Conservation (phyloP, 1,140 invertebrate species). For the Drosophila tani region DNA sequence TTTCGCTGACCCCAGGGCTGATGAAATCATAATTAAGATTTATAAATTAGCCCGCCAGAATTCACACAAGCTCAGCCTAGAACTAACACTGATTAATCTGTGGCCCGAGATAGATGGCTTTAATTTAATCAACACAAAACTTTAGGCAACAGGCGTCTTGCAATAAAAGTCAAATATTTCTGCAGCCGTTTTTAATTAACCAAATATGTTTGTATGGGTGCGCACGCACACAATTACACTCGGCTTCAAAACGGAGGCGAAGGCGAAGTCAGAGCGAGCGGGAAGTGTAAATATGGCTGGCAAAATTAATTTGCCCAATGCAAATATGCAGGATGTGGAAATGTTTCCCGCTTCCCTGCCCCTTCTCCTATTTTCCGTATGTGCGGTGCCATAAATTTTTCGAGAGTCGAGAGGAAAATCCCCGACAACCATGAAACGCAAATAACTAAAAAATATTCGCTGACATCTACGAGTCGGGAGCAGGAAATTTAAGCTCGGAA, state of each 20-base stretch:
- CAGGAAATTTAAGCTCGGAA: conserved; percentile 23
- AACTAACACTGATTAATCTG: conserved; percentile 3
- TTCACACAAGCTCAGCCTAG: not conserved
- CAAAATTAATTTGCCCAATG: conserved; percentile 54
- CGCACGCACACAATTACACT: conserved; percentile 34
- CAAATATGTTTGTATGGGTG: conserved; percentile 40
- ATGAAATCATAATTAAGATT: not conserved
- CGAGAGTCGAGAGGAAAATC: conserved; percentile 8
- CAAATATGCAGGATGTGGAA: conserved; percentile 49
- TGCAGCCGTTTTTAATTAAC: conserved; percentile 49
- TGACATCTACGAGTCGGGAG: conserved; percentile 16
- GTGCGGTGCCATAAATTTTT: conserved; percentile 39
- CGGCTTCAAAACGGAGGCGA: not conserved
- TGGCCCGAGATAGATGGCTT: not conserved
- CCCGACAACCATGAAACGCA: conserved; percentile 34
- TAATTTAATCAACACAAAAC: conserved; percentile 35
- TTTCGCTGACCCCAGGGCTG: too few species aligned
- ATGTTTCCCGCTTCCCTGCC: not conserved
- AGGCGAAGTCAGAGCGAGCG: conserved; percentile 1
- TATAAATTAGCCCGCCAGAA: not conserved
- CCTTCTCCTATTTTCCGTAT: conserved; percentile 4
- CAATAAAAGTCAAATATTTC: conserved; percentile 44
- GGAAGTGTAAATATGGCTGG: conserved; percentile 42
- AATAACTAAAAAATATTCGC: conserved; percentile 39
- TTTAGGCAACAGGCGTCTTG: conserved; percentile 24